Base-by-base conservation (phyloP, 92 coral and sea anemone genomes). In the Galaxea fascicularis region DNA sequence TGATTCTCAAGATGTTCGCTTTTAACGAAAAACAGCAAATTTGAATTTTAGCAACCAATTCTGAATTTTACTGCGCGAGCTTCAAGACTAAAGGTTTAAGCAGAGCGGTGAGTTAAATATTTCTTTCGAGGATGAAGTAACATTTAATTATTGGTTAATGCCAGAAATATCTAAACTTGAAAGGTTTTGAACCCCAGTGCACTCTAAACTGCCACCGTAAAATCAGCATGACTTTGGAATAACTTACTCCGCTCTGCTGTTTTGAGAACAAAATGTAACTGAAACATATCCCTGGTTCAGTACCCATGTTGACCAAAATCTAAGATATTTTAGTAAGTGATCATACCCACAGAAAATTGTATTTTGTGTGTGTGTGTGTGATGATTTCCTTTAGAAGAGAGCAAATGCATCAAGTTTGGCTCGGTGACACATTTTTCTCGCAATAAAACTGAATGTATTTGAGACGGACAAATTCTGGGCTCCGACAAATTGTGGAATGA, bases 191-290 rank as follows among this genome's bases (percentile, higher is more conserved):
- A 13, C 25, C 64, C 62, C 58, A 13, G 20, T 18, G 18, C 62
- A 56, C 60, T 68, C 72, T 46, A 27, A 65, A 73, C 25, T 24
- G 13, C 63, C 60, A 17, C 30, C 57, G 28, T 47, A 51, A 44
- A 64, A 79, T 24, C 84, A 79, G 84, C 84, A 66, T 59, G 84
- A 49, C 65, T 25, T 45, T 10, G 39, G 10, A 28, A 29, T 18
- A 75, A 58, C 11, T 9, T 30, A 35, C 27, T n/a, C 16, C n/a
- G 31, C 15, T 29, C 45, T 74, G 77, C 56, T 4, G 5, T 72
- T 59, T 16, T 44, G 16, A 21, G 12, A 60, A n/a, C 28, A 0
- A 28, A 6, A 12, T 25, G 14, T 60, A 6, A 60, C 25, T 63
- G 12, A 49, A 49, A 0, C 22, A 58, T 58, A 17, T 17, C 25